Conservation (phyloP, 1,140 invertebrate species). For the Drosophila kepulauana region DNA sequence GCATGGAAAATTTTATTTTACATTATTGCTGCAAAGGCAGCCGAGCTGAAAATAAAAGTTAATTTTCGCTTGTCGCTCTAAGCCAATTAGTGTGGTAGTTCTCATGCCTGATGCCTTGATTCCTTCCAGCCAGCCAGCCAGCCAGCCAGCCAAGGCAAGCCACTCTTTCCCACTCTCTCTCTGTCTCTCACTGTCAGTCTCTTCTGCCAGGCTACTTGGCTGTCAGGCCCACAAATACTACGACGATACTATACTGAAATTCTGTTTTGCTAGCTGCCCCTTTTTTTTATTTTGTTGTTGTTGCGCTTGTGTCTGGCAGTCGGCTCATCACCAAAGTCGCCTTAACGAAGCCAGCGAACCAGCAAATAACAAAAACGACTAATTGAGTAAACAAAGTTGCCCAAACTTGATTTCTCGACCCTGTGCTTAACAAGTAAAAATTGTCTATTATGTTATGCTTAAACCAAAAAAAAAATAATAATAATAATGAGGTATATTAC, state of each 20-base stretch:
- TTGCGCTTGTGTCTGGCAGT: not conserved
- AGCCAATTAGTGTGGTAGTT: conserved; percentile 75
- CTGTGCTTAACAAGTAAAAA: no score
- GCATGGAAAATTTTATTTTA: conserved; percentile 71
- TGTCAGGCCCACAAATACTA: no score
- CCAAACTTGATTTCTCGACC: conserved; percentile 64
- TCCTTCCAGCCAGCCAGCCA: no score
- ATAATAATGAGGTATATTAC: no score
- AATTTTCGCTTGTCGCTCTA: conserved; percentile 82
- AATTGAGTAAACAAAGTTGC: conserved; percentile 79
- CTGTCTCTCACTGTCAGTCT: no score
- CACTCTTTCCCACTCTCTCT: no score
- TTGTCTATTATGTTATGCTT: no score
- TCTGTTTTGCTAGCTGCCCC: not conserved
- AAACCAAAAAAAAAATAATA: no score
- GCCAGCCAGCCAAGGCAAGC: no score
- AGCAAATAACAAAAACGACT: conserved; percentile 79
- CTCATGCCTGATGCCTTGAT: not conserved
- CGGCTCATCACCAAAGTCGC: conserved; percentile 48
- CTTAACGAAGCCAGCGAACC: conserved; percentile 64
- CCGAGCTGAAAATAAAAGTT: conserved; percentile 74
- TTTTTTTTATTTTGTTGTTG: not conserved
- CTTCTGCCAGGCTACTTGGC: no score
- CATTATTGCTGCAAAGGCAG: conserved; percentile 57
- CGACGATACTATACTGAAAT: no score